These are phyloP conservation scores for Axis porcinus DNA, from an alignment of 2,113 vertebrate species.

Conservation along the genomic window DNA sequence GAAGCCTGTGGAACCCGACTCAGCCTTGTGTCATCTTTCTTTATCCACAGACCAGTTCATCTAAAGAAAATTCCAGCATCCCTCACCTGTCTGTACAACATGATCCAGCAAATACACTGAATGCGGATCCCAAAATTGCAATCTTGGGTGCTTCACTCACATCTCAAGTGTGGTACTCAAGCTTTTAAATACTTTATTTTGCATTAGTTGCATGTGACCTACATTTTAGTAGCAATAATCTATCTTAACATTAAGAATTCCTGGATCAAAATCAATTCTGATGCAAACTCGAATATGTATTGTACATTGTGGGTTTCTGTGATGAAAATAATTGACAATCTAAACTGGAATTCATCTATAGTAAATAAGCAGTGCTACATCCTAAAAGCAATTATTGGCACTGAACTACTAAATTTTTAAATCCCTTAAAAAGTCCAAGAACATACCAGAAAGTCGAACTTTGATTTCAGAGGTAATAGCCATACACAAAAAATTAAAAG, in stretches of 20 bases:
- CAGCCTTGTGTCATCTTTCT: not conserved
- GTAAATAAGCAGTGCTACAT: constrained; percentile 54
- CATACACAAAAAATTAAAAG: constrained; percentile 51
- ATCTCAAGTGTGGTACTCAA: constrained; percentile 69
- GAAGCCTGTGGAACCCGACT: not conserved
- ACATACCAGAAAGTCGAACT: constrained; percentile 27
- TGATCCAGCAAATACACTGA: not conserved
- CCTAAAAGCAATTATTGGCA: constrained; percentile 68
- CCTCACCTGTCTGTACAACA: not conserved
- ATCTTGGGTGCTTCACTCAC: constrained; percentile 57
- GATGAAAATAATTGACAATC: constrained; percentile 74
- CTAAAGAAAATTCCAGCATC: not conserved
- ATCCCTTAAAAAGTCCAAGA: constrained; percentile 50
- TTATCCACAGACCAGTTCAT: not conserved
- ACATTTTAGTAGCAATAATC: constrained; percentile 70
- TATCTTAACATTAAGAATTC: constrained; percentile 66
- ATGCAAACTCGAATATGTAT: constrained; percentile 61
- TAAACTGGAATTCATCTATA: constrained; percentile 70
- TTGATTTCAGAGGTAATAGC: constrained; percentile 56
- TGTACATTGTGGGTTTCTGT: constrained; percentile 74
- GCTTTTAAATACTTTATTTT: constrained; percentile 71
- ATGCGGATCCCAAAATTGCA: constrained; percentile 29
- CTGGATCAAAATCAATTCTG: constrained; percentile 68
- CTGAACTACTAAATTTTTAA: constrained; percentile 60
- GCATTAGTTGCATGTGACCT: constrained; percentile 70